Conservation (phyloP, 2,888 invertebrate genomes). For the Calliopum simillimum region DNA sequence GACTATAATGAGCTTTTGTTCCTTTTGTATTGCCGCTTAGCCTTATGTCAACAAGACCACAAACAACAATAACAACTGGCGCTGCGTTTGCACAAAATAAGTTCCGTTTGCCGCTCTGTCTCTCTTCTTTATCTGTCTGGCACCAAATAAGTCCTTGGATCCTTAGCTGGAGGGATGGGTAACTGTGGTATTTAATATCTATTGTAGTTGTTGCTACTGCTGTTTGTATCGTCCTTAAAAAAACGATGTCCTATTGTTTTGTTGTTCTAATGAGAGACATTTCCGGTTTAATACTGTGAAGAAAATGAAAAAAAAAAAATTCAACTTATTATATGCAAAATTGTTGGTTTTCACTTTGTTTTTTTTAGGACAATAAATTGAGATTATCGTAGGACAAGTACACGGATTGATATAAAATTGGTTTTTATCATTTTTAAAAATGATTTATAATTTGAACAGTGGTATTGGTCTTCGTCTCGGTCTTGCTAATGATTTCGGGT, state of each 20-base stretch:
- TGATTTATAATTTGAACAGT: too few species aligned
- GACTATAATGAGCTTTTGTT: too few species aligned
- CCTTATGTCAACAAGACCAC: too few species aligned
- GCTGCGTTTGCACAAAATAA: too few species aligned
- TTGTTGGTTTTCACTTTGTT: constrained; percentile 4
- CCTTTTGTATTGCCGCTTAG: too few species aligned
- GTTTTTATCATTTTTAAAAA: too few species aligned
- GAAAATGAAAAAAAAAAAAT: constrained; percentile 14
- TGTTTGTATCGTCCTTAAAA: neutral
- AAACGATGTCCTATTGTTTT: constrained; percentile 23
- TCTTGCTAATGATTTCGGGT: too few species aligned
- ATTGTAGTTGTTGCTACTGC: neutral
- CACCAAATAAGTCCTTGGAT: neutral
- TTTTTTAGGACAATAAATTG: neutral
- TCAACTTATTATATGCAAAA: neutral
- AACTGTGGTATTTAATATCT: neutral
- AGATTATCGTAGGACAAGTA: too few species aligned
- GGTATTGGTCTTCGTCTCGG: too few species aligned
- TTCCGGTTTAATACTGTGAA: constrained; percentile 30
- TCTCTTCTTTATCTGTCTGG: neutral
- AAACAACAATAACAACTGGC: too few species aligned
- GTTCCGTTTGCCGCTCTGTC: too few species aligned
- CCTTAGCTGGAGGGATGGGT: neutral
- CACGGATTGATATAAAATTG: too few species aligned
- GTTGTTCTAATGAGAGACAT: constrained; percentile 34